Evolutionary conservation across 2,113 vertebrate genomes (phyloP).

Genomic region (Seriola dumerili): DNA sequence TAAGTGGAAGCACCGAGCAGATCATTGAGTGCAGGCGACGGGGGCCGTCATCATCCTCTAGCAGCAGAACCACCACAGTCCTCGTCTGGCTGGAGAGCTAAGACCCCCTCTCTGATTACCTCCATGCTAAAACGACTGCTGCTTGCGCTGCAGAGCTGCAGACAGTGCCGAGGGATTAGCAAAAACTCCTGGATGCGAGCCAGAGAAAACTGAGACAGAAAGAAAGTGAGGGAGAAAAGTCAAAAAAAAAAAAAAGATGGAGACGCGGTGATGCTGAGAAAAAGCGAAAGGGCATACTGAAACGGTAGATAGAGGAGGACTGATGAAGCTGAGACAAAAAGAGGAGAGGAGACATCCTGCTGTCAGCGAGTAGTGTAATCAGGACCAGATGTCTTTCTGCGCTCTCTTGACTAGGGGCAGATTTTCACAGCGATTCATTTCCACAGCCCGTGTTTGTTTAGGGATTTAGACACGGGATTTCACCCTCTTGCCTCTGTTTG

Average conservation of each 20-base stretch:
- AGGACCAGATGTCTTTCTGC: slow-evolving; percentile 75
- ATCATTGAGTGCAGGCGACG: slow-evolving; percentile 29
- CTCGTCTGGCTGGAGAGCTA: background rate
- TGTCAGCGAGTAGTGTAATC: slow-evolving; percentile 77
- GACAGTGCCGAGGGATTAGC: slow-evolving; percentile 11
- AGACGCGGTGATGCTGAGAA: slow-evolving; percentile 38
- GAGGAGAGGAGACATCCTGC: slow-evolving; percentile 68
- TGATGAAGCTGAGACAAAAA: slow-evolving; percentile 56
- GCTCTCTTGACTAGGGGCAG: slow-evolving; percentile 59
- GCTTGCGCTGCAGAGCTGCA: slow-evolving; percentile 8
- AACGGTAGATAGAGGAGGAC: slow-evolving; percentile 17
- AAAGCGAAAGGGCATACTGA: slow-evolving; percentile 9
- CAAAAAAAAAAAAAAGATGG: slow-evolving; percentile 7
- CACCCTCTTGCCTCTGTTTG: slow-evolving; percentile 34
- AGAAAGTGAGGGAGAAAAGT: slow-evolving; percentile 8
- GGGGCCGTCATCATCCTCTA: background rate
- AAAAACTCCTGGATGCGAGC: slow-evolving; percentile 12
- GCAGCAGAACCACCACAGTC: background rate
- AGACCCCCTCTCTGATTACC: slow-evolving; percentile 17
- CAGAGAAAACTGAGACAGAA: slow-evolving; percentile 44
- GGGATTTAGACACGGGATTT: slow-evolving; percentile 41
- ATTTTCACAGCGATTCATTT: slow-evolving; percentile 52
- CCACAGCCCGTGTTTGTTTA: slow-evolving; percentile 47
- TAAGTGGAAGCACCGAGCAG: background rate
- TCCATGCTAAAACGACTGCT: slow-evolving; percentile 5